A percentile compares a stretch with the other conserved stretches of the same genome.
phyloP scores from a whole-genome alignment of 2,888 invertebrate species.

The Watsonalla cultraria region DNA sequence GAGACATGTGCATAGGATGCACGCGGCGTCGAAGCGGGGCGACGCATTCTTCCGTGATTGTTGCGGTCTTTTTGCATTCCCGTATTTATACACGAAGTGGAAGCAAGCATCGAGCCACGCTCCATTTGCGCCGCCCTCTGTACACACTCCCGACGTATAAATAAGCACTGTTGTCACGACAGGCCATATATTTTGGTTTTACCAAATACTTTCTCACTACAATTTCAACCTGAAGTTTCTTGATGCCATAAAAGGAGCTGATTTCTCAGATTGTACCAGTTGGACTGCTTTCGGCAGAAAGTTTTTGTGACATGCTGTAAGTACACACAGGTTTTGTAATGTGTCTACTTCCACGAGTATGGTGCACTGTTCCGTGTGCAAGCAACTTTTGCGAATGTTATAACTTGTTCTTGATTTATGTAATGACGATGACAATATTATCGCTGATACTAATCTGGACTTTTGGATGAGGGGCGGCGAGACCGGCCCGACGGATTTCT shows the following conservation, averaged over 20 bases:
- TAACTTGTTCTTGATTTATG: slow-evolving; percentile 35
- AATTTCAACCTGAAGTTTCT: slow-evolving; percentile 35
- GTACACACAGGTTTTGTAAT: slow-evolving; percentile 44
- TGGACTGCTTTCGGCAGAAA: slow-evolving; percentile 61
- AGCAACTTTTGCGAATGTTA: slow-evolving; percentile 35
- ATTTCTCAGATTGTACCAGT: slow-evolving; percentile 69
- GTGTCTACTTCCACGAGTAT: slow-evolving; percentile 18
- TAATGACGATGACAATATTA: slow-evolving; percentile 7
- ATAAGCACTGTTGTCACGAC: slow-evolving; percentile 25
- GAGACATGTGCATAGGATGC: slow-evolving; percentile 19
- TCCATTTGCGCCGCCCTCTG: slow-evolving; percentile 54
- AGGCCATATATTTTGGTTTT: slow-evolving; percentile 35
- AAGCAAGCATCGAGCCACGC: slow-evolving; percentile 59
- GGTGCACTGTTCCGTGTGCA: slow-evolving; percentile 4
- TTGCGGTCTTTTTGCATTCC: slow-evolving; percentile 58
- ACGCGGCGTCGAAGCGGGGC: slow-evolving; percentile 15
- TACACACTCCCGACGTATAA: slow-evolving; percentile 31
- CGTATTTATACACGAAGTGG: slow-evolving; percentile 46
- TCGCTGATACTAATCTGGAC: slow-evolving; percentile 14
- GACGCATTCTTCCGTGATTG: slow-evolving; percentile 54
- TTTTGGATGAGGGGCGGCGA: slow-evolving; percentile 19
- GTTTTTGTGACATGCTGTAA: slow-evolving; percentile 48
- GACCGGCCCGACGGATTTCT: slow-evolving; percentile 9
- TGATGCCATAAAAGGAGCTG: slow-evolving; percentile 54
- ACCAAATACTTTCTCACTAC: slow-evolving; percentile 36